A percentile compares a stretch with the other conserved stretches of the same genome.
Evolutionary conservation across 2,113 vertebrate species (phyloP).

Genomic region (Monopterus albus): DNA sequence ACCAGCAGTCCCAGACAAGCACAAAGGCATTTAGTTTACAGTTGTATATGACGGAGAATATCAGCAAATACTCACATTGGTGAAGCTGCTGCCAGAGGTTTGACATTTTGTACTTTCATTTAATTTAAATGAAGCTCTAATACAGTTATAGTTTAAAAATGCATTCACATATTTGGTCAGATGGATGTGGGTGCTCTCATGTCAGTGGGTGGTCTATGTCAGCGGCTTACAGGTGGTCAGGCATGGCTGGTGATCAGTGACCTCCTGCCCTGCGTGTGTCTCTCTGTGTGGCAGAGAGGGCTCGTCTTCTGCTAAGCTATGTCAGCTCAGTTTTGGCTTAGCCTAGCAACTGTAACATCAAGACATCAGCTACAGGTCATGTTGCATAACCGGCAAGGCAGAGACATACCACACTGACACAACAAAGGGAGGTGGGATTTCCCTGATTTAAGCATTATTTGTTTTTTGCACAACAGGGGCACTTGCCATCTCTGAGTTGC

Average conservation of each 20-base stretch:
- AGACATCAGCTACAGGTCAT: conserved; percentile 24
- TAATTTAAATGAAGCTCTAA: too few species aligned
- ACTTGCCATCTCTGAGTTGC: background rate
- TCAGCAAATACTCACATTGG: too few species aligned
- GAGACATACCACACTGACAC: conserved; percentile 20
- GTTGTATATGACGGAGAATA: too few species aligned
- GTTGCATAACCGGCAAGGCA: conserved; percentile 20
- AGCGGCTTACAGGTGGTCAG: conserved; percentile 68
- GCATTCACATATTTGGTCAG: background rate
- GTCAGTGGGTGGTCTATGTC: conserved; percentile 66
- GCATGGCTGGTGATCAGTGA: conserved; percentile 47
- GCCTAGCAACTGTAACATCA: conserved; percentile 25
- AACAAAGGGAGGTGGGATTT: conserved; percentile 42
- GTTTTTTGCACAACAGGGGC: background rate
- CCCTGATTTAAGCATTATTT: conserved; percentile 21
- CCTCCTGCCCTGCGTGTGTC: conserved; percentile 24
- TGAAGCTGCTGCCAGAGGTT: too few species aligned
- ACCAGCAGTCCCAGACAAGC: too few species aligned
- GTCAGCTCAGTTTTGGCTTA: conserved; percentile 49
- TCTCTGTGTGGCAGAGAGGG: background rate
- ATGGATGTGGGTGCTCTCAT: background rate
- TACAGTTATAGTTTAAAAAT: background rate
- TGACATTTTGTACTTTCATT: too few species aligned
- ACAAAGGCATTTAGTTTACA: too few species aligned
- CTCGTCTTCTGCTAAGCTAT: background rate